These are phyloP conservation scores for Mactra quadrangularis DNA, from an alignment of 1,140 invertebrate species.

Conservation along the genomic window DNA sequence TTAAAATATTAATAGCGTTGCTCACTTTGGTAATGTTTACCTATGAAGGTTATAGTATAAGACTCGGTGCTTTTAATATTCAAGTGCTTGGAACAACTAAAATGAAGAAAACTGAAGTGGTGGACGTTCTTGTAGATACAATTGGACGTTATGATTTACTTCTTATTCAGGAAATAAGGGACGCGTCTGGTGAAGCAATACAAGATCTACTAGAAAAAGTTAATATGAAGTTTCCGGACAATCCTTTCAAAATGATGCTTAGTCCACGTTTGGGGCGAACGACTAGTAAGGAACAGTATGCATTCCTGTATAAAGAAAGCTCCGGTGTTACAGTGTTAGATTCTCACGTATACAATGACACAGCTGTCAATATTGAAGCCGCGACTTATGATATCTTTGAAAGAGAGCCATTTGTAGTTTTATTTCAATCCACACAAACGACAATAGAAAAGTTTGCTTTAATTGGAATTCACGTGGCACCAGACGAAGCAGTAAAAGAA, in stretches of 20 bases:
- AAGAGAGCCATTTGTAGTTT: slow-evolving; percentile 40
- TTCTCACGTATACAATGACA: slow-evolving; percentile 41
- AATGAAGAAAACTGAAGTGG: slow-evolving; percentile 59
- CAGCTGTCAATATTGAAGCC: background rate
- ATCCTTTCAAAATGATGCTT: slow-evolving; percentile 56
- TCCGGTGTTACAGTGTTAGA: slow-evolving; percentile 1
- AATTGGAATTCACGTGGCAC: slow-evolving; percentile 62
- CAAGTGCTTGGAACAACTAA: slow-evolving; percentile 72
- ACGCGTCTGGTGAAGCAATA: slow-evolving; percentile 62
- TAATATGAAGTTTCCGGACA: slow-evolving; percentile 50
- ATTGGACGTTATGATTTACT: slow-evolving; percentile 74
- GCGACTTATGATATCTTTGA: slow-evolving; percentile 22
- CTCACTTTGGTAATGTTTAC: no score
- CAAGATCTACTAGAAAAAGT: slow-evolving; percentile 52
- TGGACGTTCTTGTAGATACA: slow-evolving; percentile 68
- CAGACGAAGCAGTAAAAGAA: slow-evolving; percentile 58
- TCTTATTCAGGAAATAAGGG: slow-evolving; percentile 76
- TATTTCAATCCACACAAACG: slow-evolving; percentile 3
- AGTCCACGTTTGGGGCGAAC: slow-evolving; percentile 75
- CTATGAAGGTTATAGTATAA: slow-evolving; percentile 21
- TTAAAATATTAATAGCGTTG: no score
- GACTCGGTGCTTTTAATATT: slow-evolving; percentile 74
- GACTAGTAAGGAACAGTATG: slow-evolving; percentile 78
- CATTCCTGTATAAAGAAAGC: slow-evolving; percentile 69
- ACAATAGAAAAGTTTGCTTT: slow-evolving; percentile 54